Base-by-base conservation (phyloP, 2,797 vertebrate species). In the Crenichthys baileyi region DNA sequence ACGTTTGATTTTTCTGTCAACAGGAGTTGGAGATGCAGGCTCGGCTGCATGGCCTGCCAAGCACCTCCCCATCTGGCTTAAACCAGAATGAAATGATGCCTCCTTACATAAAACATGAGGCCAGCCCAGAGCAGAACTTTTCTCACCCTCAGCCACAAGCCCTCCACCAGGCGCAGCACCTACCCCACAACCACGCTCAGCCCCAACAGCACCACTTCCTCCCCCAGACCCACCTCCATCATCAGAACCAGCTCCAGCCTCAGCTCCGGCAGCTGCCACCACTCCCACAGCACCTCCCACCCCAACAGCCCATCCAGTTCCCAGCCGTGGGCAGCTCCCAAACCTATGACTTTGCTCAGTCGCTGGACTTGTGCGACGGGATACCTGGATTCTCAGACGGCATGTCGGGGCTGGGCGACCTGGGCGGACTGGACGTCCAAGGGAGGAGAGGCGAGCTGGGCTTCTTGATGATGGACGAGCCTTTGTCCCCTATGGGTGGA, bases 21-120 rank as follows among this genome's bases (percentile, higher is more conserved):
- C 93, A 99, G 98, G 98, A 99, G 94, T 87, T 99, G 93, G 98
- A 99, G 95, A 98, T 98, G 97, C 98, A 99, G 93, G 98, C 98
- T 0, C 96, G 93, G 0, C 85, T 97, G 77, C 98, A 99, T 0
- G 98, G 98, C 61, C 96, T 99, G 70, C 96, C 97, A 80, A 96
- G 90, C 90, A 89, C 72, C 89, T 99, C 98, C 0, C 97, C 97
- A 0, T 98, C 97, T 0, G 96, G 95, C 0, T 82, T 98, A 91
- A 97, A 96, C 85, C 92, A 95, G 48, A 80, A 90, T 0, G 97
- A 99, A 83, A 75, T 97, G 91, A 94, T 96, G 83, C 92, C 94
- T 85, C 80, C 96, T 48, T 96, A 96, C 70, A 93, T 99, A 76
- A 99, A 99, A 91, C 97, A 97, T 90, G 98, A 99, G 89, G 92